phyloP scores from a whole-genome alignment of 2,113 vertebrate genomes.

The Tyto alba region DNA sequence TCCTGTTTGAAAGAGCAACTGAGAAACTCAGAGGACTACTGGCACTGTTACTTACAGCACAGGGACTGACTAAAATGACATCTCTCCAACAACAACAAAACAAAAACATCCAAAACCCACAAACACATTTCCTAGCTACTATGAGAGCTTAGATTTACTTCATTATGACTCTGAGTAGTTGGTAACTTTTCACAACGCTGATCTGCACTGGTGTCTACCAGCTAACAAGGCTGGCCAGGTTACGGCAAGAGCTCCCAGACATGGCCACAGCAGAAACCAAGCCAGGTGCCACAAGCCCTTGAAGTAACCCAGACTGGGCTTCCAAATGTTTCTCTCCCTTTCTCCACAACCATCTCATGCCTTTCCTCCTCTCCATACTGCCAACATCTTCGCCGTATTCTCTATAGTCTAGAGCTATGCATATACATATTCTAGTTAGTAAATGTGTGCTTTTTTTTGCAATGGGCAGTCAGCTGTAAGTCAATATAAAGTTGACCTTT shows the following conservation, averaged over 20 bases:
- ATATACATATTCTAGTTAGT: accelerated
- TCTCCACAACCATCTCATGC: accelerated
- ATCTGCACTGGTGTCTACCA: neutral
- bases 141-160: neutral
- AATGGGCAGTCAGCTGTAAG: neutral
- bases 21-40: accelerated
- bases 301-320: neutral
- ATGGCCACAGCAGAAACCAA: neutral
- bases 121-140: neutral
- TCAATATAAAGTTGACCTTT: neutral
- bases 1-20: neutral
- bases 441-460: accelerated
- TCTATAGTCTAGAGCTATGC: accelerated
- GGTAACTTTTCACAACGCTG: accelerated
- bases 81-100: neutral
- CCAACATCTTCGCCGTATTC: neutral
- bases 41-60: neutral
- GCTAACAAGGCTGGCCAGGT: neutral
- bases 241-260: no score
- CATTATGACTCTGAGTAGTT: accelerated
- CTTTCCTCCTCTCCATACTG: neutral
- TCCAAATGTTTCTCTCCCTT: neutral
- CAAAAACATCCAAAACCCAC: neutral
- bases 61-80: neutral
- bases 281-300: neutral